Evolutionary conservation across 2,797 vertebrate species (phyloP).

Genomic region (Notolepis coatsorum): DNA sequence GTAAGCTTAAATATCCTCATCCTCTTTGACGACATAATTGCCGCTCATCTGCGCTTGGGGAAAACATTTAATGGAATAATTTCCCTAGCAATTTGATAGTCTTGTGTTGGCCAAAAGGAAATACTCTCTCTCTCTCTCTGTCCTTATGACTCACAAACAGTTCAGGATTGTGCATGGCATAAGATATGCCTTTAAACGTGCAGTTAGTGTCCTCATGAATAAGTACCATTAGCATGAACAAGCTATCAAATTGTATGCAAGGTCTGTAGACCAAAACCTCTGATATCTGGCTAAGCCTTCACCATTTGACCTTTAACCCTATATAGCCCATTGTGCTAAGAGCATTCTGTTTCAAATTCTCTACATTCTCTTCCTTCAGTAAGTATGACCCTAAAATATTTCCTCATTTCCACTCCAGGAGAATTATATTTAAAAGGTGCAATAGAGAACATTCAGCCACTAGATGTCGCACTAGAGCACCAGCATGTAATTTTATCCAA

Average conservation of each 20-base stretch:
- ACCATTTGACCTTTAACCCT: neutral
- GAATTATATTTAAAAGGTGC: slow-evolving; percentile 61
- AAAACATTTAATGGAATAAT: no score
- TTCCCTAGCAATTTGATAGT: no score
- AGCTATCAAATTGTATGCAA: neutral
- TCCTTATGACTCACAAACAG: no score
- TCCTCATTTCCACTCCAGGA: slow-evolving; percentile 48
- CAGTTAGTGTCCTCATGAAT: no score
- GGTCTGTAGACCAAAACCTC: neutral
- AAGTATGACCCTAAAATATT: slow-evolving; percentile 33
- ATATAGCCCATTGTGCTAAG: slow-evolving; percentile 3
- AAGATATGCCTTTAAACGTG: no score
- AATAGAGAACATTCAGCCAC: no score
- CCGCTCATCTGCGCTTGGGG: neutral
- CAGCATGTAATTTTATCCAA: no score
- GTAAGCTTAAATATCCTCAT: neutral
- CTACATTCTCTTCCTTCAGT: slow-evolving; percentile 23
- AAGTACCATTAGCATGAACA: neutral
- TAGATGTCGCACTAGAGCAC: no score
- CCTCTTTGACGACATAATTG: neutral
- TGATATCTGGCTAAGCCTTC: neutral
- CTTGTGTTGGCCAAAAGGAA: slow-evolving; percentile 3
- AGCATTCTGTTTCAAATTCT: slow-evolving; percentile 28
- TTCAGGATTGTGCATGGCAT: no score
- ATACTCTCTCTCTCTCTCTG: no score